phyloP scores from a whole-genome alignment of 2,797 vertebrate genomes.

The Stomatorhinus walkeri region DNA sequence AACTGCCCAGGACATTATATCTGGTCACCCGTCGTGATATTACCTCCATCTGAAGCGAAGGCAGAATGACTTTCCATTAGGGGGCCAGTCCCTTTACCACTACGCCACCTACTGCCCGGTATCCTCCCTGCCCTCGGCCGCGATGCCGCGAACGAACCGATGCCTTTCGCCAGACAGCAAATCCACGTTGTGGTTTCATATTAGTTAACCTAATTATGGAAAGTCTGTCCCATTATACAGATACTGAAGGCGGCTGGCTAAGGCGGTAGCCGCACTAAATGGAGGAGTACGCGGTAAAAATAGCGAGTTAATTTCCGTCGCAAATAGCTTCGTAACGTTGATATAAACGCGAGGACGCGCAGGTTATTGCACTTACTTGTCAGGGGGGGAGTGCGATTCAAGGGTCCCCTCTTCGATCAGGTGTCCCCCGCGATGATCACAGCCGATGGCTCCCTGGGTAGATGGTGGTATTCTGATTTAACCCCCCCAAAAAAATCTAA shows the following conservation, averaged over 20 bases:
- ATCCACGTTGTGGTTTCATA: background rate
- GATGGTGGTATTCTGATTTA: background rate
- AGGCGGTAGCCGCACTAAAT: background rate
- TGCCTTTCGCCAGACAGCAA: background rate
- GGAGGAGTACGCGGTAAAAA: background rate
- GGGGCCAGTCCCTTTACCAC: background rate
- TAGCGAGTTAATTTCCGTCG: background rate
- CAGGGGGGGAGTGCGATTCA: background rate
- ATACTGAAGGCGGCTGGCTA: background rate
- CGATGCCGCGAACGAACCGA: background rate
- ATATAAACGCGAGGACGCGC: background rate
- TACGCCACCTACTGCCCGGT: background rate
- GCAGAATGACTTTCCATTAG: background rate
- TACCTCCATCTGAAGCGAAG: background rate
- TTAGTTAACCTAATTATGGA: background rate
- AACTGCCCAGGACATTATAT: background rate
- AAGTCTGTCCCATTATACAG: background rate
- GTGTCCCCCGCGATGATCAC: background rate
- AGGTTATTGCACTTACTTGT: background rate
- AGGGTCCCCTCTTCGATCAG: background rate
- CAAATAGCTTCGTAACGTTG: background rate
- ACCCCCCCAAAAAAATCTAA: background rate
- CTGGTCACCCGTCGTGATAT: background rate
- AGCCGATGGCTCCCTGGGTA: background rate
- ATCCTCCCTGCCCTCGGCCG: background rate